phyloP scores from a whole-genome alignment of 2,797 vertebrate genomes.

The Chanos chanos region DNA sequence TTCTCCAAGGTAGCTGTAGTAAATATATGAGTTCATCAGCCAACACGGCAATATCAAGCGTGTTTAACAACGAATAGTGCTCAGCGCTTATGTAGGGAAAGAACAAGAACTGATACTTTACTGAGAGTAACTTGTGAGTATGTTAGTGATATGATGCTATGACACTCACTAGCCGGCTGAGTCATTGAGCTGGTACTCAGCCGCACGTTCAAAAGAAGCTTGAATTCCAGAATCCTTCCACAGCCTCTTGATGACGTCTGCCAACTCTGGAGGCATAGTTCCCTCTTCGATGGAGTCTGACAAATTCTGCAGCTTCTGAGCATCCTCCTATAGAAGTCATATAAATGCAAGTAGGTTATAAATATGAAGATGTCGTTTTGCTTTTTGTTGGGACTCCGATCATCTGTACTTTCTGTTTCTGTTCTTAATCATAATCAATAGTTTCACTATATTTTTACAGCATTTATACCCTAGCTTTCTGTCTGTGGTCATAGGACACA shows the following conservation, averaged over 20 bases:
- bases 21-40: constrained; percentile 1
- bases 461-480: background rate
- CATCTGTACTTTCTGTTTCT: no score
- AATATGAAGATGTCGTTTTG: background rate
- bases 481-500: no score
- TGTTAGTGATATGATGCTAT: background rate
- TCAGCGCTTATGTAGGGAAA: no score
- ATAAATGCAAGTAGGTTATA: constrained; percentile 21
- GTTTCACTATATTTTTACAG: background rate
- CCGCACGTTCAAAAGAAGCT: constrained; percentile 80
- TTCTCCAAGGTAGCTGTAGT: constrained; percentile 83
- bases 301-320: constrained; percentile 84
- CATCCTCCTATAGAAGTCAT: constrained; percentile 71
- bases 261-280: constrained; percentile 85
- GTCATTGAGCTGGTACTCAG: constrained; percentile 91
- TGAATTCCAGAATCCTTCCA: constrained; percentile 86
- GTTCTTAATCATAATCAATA: background rate
- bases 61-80: no score
- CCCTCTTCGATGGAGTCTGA: constrained; percentile 90
- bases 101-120: no score
- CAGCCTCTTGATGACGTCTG: constrained; percentile 78
- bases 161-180: constrained; percentile 87
- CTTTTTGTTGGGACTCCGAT: no score
- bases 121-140: constrained; percentile 1
- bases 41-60: no score